Percentiles rank a stretch among this genome's conserved stretches.
Evolutionary conservation across 2,888 invertebrate species (phyloP).

Genomic region (Electrophaes corylata): DNA sequence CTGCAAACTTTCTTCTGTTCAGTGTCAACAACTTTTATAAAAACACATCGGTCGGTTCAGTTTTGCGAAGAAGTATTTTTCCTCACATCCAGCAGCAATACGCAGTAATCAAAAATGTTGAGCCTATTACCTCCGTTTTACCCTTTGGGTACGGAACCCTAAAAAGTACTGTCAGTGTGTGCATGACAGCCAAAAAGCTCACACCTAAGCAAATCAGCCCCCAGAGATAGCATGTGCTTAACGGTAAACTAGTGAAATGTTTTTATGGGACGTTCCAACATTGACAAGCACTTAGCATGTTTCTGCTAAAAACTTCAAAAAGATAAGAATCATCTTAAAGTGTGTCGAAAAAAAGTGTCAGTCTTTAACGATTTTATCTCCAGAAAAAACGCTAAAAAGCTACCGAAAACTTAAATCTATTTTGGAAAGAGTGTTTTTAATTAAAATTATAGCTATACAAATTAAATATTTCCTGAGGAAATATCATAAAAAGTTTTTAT

Average conservation of each 20-base stretch:
- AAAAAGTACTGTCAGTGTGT: too few species aligned
- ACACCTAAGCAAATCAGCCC: constrained; percentile 21
- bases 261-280: constrained; percentile 39
- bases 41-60: too few species aligned
- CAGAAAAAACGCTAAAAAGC: constrained; percentile 52
- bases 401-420: constrained; percentile 46
- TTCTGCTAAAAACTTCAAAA: constrained; percentile 55
- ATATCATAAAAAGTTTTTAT: constrained; percentile 59
- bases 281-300: constrained; percentile 65
- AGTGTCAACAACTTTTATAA: too few species aligned
- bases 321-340: constrained; percentile 46
- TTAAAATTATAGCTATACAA: constrained; percentile 69
- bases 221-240: constrained; percentile 37
- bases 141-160: too few species aligned
- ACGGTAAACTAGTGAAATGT: constrained; percentile 7
- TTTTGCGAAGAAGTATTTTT: too few species aligned
- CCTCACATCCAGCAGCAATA: too few species aligned
- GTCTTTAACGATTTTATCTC: constrained; percentile 64
- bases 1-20: too few species aligned
- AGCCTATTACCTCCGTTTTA: too few species aligned
- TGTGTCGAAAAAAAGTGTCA: constrained; percentile 71
- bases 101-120: too few species aligned
- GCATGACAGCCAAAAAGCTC: neutral
- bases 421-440: constrained; percentile 65
- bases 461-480: constrained; percentile 77